Evolutionary conservation across 1,140 invertebrate species (phyloP).

Genomic region (Apis cerana): DNA sequence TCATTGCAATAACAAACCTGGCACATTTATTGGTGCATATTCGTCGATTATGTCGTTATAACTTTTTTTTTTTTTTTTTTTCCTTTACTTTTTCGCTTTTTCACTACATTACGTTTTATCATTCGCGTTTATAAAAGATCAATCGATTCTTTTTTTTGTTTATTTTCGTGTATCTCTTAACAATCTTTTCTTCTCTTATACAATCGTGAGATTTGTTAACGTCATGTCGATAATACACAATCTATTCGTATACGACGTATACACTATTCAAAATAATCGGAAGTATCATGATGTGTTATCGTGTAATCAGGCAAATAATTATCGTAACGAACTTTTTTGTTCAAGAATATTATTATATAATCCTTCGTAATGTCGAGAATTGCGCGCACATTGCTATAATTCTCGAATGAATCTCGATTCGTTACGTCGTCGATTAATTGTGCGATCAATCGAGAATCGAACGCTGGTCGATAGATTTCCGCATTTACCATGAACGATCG

Average conservation of each 20-base stretch:
- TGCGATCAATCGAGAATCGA: not conserved
- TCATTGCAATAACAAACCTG: slow-evolving; percentile 29
- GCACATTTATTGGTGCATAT: not conserved
- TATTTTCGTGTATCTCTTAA: not conserved
- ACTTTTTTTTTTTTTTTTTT: not conserved
- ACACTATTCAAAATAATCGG: not conserved
- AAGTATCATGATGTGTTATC: slow-evolving; percentile 17
- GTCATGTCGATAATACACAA: not conserved
- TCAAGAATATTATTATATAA: not conserved
- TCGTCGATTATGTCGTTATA: not conserved
- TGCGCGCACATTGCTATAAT: not conserved
- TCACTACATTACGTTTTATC: not conserved
- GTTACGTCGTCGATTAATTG: not conserved
- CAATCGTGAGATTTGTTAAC: not conserved
- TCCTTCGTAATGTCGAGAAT: not conserved
- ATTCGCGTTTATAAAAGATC: not conserved
- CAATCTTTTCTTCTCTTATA: not conserved
- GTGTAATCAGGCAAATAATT: slow-evolving; percentile 16
- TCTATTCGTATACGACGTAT: not conserved
- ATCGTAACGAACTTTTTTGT: not conserved
- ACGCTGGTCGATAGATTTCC: not conserved
- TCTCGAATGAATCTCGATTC: not conserved
- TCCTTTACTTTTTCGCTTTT: not conserved
- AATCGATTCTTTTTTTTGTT: not conserved
- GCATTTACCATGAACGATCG: slow-evolving; percentile 1